Base-by-base conservation (phyloP, 2,113 vertebrate genomes). In the Oryzias javanicus region DNA sequence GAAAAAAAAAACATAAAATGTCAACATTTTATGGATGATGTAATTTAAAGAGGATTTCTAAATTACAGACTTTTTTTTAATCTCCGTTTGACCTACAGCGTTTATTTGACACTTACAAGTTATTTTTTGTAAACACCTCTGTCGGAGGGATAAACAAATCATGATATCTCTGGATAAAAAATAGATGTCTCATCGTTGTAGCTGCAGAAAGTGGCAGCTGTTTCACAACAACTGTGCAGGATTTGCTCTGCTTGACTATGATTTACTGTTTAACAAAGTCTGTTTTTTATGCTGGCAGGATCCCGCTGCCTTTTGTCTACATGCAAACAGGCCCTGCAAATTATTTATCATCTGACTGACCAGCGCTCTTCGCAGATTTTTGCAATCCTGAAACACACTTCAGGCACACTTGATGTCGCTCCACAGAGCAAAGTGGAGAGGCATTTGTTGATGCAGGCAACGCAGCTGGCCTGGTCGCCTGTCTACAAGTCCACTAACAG, bases 361-460 rank as follows among this genome's bases (percentile, higher is more conserved):
- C 42, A 4, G 60, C 27, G 16, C 41, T 46, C 63, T 83, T 77
- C 70, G 79, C 75, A 76, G 81, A 25, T 66, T 69, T 69, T 60
- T 70, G 78, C 81, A 80, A 67, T 49, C 53, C 72, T 84, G 76
- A 76, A 76, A 59, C 54, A 45, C 51, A 76, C 51, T 67, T 65
- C 50, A 59, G 78, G 55, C 50, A 27, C 55, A 72, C 48, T 72
- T 61, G 56, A 72, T 49, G 54, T 59, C 67, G 17, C 35, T 55
- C 67, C 25, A 49, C 18, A 40, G 69, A 74, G 70, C 72, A 81
- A 71, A 60, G 56, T 73, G 40, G 73, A 71, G 71, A 70, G 70
- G 27, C 52, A 49, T 63, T 84, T 83, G 83, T 80, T 81, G 42
- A 61, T 71, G 80, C 78, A 79, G 75, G 76, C 78, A 64, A 70